Evolutionary conservation across 2,113 vertebrate genomes (phyloP), one percentile per base, ranked within the genome.

Genomic region (Diadophis punctatus): DNA sequence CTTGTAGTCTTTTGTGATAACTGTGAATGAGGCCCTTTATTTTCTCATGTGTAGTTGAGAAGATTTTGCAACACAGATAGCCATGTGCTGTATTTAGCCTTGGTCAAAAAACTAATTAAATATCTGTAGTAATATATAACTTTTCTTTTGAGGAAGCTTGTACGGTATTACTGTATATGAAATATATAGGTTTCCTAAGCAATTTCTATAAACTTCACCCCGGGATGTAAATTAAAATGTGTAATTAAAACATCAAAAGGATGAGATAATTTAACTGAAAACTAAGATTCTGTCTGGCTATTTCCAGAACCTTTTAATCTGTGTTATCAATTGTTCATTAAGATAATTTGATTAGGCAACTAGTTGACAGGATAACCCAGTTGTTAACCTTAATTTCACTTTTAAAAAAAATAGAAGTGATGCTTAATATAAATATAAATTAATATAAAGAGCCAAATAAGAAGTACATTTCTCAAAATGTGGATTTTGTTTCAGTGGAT

Each of bases 201-300:
- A 27, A n/a, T 23, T 30, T 90, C 63, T 34, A 48, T 60, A 12
- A 27, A 87, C 23, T 10, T 20, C 25, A 6, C 8, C 51, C 8
- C 9, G n/a, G 27, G 20, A 56, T 22, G 14, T 12, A 58, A 30
- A n/a, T 89, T 84, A 20, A 89, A 48, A 58, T 9, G 14, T 34
- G 5, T 88, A 84, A 92, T 94, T 93, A 51, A 48, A 43, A 68
- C 84, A 91, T 63, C 55, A 86, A n/a, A 25, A 90, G 93, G 74
- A 30, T 63, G 10, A 63, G 60, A 30, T 63, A 63, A 63, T 63
- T 30, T 63, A 63, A 63, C 3, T 63, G 60, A 63, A 63, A 10
- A 63, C 60, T 63, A 63, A 63, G 60, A 63, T 63, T 30, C 60
- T 63, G 60, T 4, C 60, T 63, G 60, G 60, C 60, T 63, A 4